phyloP scores from a whole-genome alignment of 2,113 vertebrate species.

The Marmota monax region DNA sequence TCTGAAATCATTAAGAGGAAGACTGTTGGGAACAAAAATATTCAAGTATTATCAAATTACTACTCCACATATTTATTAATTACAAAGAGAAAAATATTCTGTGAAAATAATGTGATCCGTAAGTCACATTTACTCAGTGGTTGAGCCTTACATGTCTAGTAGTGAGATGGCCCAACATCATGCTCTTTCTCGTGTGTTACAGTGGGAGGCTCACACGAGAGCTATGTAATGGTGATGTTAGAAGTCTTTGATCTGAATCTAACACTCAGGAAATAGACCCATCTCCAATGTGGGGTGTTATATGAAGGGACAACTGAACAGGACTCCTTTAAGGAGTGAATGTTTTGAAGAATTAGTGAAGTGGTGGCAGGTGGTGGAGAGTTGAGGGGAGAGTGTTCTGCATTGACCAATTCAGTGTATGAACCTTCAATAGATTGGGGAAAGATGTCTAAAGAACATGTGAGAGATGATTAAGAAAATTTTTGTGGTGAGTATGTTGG shows the following conservation, averaged over 20 bases:
- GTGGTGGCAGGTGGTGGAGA: not conserved
- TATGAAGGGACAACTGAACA: not conserved
- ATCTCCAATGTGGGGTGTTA: not conserved
- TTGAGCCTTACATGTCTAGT: not conserved
- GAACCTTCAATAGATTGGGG: not conserved
- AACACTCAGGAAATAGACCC: not conserved
- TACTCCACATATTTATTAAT: not conserved
- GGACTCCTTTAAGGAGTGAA: not conserved
- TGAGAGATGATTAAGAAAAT: not conserved
- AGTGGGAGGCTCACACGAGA: not conserved
- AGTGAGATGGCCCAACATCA: not conserved
- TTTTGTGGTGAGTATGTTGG: not conserved
- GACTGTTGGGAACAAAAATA: not conserved
- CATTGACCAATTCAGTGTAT: not conserved
- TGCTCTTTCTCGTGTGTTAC: not conserved
- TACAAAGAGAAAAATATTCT: not conserved
- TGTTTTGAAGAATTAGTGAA: not conserved
- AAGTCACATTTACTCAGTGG: not conserved
- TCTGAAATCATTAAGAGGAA: constrained; percentile 37
- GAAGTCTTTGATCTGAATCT: constrained; percentile 1
- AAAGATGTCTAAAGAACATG: not conserved
- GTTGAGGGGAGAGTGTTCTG: not conserved
- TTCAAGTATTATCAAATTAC: not conserved
- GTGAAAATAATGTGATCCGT: not conserved
- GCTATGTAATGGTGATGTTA: not conserved